These are phyloP conservation scores for Vulpes lagopus DNA, from an alignment of 2,113 vertebrate genomes.

Conservation along the genomic window DNA sequence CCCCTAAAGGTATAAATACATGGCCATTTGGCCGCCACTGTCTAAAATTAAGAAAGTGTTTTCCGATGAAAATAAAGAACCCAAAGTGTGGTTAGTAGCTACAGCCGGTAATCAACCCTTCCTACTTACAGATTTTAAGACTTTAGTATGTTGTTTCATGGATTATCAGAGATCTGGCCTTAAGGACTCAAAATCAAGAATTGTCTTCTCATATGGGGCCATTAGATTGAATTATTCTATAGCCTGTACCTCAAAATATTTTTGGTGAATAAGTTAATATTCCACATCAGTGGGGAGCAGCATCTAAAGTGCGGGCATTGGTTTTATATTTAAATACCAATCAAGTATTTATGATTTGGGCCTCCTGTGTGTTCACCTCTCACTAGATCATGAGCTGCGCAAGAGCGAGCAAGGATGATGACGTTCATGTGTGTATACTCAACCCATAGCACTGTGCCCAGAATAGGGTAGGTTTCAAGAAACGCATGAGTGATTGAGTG, in stretches of 20 bases:
- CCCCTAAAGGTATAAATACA: background rate
- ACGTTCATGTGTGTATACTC: rapidly evolving
- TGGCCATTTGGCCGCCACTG: background rate
- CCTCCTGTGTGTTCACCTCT: background rate
- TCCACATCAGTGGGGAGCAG: rapidly evolving
- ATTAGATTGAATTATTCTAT: rapidly evolving
- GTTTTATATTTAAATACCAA: rapidly evolving
- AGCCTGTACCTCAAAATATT: background rate
- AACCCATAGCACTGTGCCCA: background rate
- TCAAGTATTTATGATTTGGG: rapidly evolving
- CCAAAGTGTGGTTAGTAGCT: background rate
- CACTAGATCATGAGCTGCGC: rapidly evolving
- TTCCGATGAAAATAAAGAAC: background rate
- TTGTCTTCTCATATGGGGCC: background rate
- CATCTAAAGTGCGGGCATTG: background rate
- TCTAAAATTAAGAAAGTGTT: background rate
- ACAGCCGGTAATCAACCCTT: background rate
- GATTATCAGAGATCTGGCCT: background rate
- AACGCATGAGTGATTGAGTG: background rate
- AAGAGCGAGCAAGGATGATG: rapidly evolving
- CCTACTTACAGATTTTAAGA: background rate
- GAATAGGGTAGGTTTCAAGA: background rate
- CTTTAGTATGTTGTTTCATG: background rate
- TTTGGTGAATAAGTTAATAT: background rate
- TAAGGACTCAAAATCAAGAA: background rate